Evolutionary conservation across 2,797 vertebrate genomes (phyloP), one percentile per base, ranked within the genome.

Genomic region (Lacerta bilineata): DNA sequence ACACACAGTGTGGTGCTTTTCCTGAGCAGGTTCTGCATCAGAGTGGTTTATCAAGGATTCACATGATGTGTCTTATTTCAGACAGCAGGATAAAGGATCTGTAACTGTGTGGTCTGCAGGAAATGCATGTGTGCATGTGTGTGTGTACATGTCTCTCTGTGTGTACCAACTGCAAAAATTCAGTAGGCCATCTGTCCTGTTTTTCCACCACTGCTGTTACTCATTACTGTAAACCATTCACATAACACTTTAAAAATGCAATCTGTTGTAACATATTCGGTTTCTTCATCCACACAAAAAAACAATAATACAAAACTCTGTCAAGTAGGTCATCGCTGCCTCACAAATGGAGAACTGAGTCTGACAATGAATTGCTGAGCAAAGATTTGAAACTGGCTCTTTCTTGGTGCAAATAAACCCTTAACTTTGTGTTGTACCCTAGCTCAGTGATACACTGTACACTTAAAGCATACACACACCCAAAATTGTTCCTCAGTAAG

Each of bases 241-340:
- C 41, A 41, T 69, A 39, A 50, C 17, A 10, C 59, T 80, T 82
- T 75, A 33, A 85, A 89, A 84, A 88, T 41, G 25, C 39, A 20
- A 71, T 1, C 0, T 85, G 1, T 20, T 75, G 68, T n/a, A 75
- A 11, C 13, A 13, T 46, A 80, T 5, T 29, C 23, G 69, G 17
- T 69, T 5, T 68, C 15, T 77, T 78, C 17, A 43, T 46, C 64
- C 9, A 8, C 36, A 74, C 23, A 27, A 5, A 43, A 43, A 43
- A 18, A 87, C 20, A 80, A 59, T 29, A 71, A 71, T 25, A 23
- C 17, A 87, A 64, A 43, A 75, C 59, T 82, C 59, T 27, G 23
- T 59, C 64, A 84, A 79, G 18, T 71, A 77, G 41, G 59, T 83
- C 61, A 83, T 59, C 6, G 29, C 25, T 64, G 4, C 13, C 64